Evolutionary conservation across 2,797 vertebrate genomes (phyloP).

Genomic region (Eurystomus glaucurus): DNA sequence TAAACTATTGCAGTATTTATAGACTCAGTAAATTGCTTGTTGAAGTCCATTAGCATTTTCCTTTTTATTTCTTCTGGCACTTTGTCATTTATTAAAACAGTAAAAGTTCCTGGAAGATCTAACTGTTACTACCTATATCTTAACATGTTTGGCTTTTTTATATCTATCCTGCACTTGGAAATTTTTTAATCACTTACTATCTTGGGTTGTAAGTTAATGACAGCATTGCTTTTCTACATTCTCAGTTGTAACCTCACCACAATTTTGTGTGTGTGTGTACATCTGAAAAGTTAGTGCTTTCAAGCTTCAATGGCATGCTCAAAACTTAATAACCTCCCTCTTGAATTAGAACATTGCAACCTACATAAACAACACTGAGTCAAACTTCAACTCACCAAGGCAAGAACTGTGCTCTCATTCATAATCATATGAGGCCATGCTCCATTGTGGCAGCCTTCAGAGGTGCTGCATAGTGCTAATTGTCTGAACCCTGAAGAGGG

Average conservation of each 20-base stretch:
- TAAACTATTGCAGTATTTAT: not conserved
- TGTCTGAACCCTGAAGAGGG: not conserved
- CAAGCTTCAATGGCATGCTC: not conserved
- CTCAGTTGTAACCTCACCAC: not conserved
- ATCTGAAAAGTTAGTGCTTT: not conserved
- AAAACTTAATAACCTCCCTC: not conserved
- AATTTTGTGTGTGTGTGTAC: not conserved
- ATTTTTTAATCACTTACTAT: not conserved
- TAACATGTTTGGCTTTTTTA: not conserved
- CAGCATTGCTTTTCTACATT: not conserved
- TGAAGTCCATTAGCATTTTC: slow-evolving; percentile 5
- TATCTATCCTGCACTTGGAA: not conserved
- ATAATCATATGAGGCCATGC: not conserved
- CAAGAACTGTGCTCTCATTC: not conserved
- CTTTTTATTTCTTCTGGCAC: not conserved
- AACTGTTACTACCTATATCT: not conserved
- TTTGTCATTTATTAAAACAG: not conserved
- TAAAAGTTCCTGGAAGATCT: not conserved
- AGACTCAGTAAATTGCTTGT: not conserved
- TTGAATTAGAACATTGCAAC: not conserved
- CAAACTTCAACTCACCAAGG: not conserved
- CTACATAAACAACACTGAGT: not conserved
- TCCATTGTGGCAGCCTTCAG: not conserved
- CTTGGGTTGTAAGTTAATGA: not conserved
- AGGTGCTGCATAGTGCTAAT: not conserved